Base-by-base conservation (phyloP, 30 jellyfish, hydroid and myxozoan species). In the Cassiopea xamachana region DNA sequence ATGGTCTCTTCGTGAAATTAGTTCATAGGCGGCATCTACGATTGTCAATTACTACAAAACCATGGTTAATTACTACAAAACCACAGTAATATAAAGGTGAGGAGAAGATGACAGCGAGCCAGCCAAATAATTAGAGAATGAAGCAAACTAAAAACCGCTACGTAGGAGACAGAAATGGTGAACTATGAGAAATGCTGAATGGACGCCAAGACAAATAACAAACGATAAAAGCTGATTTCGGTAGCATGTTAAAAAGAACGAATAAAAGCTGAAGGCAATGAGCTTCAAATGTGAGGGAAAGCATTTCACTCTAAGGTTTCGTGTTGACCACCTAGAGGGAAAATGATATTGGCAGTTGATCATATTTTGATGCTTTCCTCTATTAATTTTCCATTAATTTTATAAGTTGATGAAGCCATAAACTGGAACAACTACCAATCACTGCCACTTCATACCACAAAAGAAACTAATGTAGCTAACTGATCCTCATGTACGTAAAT, bases 21-120 rank as follows among this genome's bases (percentile, higher is more conserved):
- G 80, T 6, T 71, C 27, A 71, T 18, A 71, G 80, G 80, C 80
- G 80, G 80, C 80, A 15, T 43, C 2, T 71, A 43, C 27, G 80
- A 71, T 19, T 71, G 80, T 43, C 27, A 71, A 71, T 71, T 71
- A 71, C 51, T 27, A 15, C 15, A 43, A 71, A 71, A 71, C 80
- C 55, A 27, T 71, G 80, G 80, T 71, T 15, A 71, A 71, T 71
- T 71, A 27, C 27, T 71, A 10, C 18, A 71, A 27, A 71, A 71
- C 80, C 80, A 71, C 80, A 55, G 80, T 16, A 71, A 14, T n/a
- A 27, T 27, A 71, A 6, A 7, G 80, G 2, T 16, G 49, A 71
- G 58, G 27, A 16, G 51, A 27, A 51, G 15, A 18, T 18, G 58
- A 18, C 80, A 71, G 80, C 5, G 55, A 19, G 27, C 18, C 16